A percentile compares a stretch with the other conserved stretches of the same genome.
These are phyloP conservation scores for Caranx ignobilis DNA, from an alignment of 2,113 vertebrate species.

Conservation along the genomic window DNA sequence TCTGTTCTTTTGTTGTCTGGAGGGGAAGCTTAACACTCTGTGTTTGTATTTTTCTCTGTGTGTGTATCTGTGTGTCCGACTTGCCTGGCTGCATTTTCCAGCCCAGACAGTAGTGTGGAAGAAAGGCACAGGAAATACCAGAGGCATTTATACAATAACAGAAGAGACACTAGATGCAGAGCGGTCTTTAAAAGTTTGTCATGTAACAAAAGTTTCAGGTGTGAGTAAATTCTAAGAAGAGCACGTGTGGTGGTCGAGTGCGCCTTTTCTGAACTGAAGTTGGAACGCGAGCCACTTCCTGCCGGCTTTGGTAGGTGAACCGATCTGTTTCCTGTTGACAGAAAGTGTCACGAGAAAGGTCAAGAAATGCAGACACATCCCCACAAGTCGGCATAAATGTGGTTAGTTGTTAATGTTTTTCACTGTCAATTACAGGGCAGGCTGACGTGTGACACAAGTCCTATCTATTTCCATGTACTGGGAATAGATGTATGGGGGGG, in stretches of 20 bases:
- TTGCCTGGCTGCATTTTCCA: slow-evolving; percentile 59
- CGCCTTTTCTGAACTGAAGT: slow-evolving; percentile 3
- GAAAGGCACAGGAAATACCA: slow-evolving; percentile 68
- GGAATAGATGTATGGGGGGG: slow-evolving; percentile 36
- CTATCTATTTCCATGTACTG: slow-evolving; percentile 39
- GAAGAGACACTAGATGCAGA: slow-evolving; percentile 19
- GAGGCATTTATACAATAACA: slow-evolving; percentile 45
- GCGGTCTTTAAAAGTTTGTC: slow-evolving; percentile 25
- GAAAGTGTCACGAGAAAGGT: slow-evolving; percentile 28
- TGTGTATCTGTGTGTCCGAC: slow-evolving; percentile 37
- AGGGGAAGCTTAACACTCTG: slow-evolving; percentile 62
- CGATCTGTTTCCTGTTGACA: slow-evolving; percentile 59
- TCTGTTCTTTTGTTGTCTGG: slow-evolving; percentile 75
- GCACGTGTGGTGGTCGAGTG: not conserved
- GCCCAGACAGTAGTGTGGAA: slow-evolving; percentile 32
- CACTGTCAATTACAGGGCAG: slow-evolving; percentile 34
- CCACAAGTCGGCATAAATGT: not conserved
- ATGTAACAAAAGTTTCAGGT: slow-evolving; percentile 6
- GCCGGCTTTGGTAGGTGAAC: slow-evolving; percentile 5
- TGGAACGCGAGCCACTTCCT: slow-evolving; percentile 57
- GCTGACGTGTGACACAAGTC: slow-evolving; percentile 44
- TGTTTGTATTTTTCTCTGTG: slow-evolving; percentile 55
- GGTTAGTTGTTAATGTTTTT: slow-evolving; percentile 36
- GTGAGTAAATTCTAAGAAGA: not conserved
- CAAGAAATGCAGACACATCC: slow-evolving; percentile 6